Conservation (phyloP, 1,140 invertebrate genomes). For the Aphis gossypii region DNA sequence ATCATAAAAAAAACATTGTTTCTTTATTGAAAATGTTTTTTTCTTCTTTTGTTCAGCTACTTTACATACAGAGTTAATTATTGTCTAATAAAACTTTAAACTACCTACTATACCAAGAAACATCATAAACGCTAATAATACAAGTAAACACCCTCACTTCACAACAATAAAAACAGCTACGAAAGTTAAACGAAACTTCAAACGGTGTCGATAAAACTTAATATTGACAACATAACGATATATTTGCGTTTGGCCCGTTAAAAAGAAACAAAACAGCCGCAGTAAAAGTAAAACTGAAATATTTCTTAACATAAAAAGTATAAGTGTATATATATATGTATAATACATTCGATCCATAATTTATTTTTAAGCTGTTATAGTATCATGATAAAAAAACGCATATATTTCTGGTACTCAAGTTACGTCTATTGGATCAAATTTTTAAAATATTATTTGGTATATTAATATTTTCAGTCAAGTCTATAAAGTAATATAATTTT, state of each 20-base stretch:
- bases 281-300: background rate
- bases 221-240: background rate
- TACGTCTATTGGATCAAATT: background rate
- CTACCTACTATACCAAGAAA: background rate
- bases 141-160: background rate
- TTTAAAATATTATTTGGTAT: too few species aligned
- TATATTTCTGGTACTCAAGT: background rate
- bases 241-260: background rate
- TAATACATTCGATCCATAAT: background rate
- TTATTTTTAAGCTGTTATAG: background rate
- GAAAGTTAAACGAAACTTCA: background rate
- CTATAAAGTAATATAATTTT: too few species aligned
- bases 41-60: background rate
- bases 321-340: too few species aligned
- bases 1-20: too few species aligned
- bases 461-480: too few species aligned
- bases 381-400: too few species aligned
- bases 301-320: background rate
- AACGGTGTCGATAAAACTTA: background rate
- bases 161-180: background rate
- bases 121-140: background rate
- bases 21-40: background rate
- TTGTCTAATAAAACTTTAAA: background rate
- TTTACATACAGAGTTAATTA: background rate
- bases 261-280: background rate